Conservation (phyloP, 2,797 vertebrate genomes). For the Eleutherodactylus coqui region DNA sequence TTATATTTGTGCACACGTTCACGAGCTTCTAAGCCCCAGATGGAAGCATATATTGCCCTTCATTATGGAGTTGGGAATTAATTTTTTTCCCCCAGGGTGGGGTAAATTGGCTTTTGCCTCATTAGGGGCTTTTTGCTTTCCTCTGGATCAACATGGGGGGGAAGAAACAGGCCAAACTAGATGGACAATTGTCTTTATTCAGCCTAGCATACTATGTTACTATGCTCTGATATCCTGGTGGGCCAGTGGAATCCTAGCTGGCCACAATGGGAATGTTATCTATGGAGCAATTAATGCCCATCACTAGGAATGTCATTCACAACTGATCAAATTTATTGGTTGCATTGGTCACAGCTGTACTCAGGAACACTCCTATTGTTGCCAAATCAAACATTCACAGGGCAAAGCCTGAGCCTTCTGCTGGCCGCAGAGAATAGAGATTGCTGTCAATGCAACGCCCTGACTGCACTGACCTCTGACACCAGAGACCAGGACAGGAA, state of each 20-base stretch:
- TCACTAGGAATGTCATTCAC: neutral
- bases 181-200: too few relatives aligned
- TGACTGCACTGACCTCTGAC: neutral
- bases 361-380: neutral
- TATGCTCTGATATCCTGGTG: neutral
- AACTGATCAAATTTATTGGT: neutral
- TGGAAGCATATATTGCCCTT: too few relatives aligned
- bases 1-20: too few relatives aligned
- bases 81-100: too few relatives aligned
- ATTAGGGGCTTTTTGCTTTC: too few relatives aligned
- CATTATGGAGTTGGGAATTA: too few relatives aligned
- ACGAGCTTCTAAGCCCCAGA: too few relatives aligned
- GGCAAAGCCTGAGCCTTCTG: neutral
- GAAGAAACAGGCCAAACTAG: too few relatives aligned
- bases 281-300: neutral
- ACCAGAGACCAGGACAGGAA: neutral
- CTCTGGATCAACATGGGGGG: too few relatives aligned
- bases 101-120: too few relatives aligned
- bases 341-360: neutral
- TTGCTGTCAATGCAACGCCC: neutral
- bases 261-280: neutral
- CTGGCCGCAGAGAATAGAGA: neutral
- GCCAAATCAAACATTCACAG: neutral
- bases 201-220: too few relatives aligned
- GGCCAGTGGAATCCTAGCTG: neutral